Percentiles rank a stretch among this genome's conserved stretches.
These are phyloP conservation scores for Zoanthus sansibaricus DNA, from an alignment of 92 coral and sea anemone genomes.

Conservation along the genomic window DNA sequence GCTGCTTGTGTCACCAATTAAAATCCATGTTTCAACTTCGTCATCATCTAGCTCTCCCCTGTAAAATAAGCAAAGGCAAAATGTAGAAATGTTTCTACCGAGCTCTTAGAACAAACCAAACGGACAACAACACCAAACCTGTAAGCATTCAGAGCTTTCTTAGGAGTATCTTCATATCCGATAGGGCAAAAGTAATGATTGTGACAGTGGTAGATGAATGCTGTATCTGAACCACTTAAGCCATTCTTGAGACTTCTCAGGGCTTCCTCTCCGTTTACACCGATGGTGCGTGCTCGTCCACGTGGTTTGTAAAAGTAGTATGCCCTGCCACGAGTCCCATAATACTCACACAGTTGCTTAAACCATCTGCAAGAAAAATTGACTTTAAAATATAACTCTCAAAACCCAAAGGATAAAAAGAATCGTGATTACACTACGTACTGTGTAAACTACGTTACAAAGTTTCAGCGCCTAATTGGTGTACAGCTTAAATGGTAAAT, in stretches of 20 bases:
- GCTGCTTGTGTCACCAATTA: slow-evolving; percentile 81
- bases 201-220: slow-evolving; percentile 83
- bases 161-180: slow-evolving; percentile 82
- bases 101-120: not conserved
- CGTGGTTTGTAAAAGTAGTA: slow-evolving; percentile 78
- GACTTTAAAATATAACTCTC: not conserved
- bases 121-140: slow-evolving; percentile 38
- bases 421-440: not conserved
- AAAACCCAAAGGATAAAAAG: not conserved
- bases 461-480: no score
- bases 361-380: slow-evolving; percentile 70
- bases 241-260: slow-evolving; percentile 69
- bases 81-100: not conserved
- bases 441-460: not conserved
- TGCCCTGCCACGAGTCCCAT: slow-evolving; percentile 71
- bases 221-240: slow-evolving; percentile 70
- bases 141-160: slow-evolving; percentile 74
- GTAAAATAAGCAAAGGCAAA: not conserved
- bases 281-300: slow-evolving; percentile 73
- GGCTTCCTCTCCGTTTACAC: slow-evolving; percentile 72
- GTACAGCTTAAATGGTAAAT: no score
- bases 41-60: slow-evolving; percentile 68
- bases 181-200: slow-evolving; percentile 87
- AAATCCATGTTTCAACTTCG: slow-evolving; percentile 74
- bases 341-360: slow-evolving; percentile 74